Conservation (phyloP, 2,797 vertebrate species). For the Anguilla pacifica region DNA sequence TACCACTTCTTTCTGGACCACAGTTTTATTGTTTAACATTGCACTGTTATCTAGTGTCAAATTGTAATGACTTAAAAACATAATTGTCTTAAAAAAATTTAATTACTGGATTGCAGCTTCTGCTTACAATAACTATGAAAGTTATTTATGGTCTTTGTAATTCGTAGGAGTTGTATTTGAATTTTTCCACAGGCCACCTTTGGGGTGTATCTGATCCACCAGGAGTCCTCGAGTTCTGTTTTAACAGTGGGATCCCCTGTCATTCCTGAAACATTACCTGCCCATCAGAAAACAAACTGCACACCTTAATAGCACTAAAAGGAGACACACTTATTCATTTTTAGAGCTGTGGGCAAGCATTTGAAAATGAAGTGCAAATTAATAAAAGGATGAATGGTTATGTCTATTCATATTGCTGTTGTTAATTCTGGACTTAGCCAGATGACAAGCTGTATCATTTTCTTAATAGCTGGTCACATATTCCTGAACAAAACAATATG, state of each 20-base stretch:
- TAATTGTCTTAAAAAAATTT: not conserved
- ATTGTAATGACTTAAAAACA: not conserved
- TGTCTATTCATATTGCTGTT: not conserved
- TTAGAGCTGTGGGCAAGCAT: not conserved
- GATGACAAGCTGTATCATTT: too few relatives aligned
- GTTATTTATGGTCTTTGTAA: not conserved
- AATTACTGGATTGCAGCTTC: not conserved
- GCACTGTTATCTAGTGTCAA: not conserved
- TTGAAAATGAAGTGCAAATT: not conserved
- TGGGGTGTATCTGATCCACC: slow-evolving; percentile 71
- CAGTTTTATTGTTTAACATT: slow-evolving; percentile 3
- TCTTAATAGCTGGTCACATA: too few relatives aligned
- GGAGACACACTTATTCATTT: not conserved
- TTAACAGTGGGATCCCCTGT: slow-evolving; percentile 49
- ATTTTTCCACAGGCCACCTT: slow-evolving; percentile 68
- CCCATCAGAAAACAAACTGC: not conserved
- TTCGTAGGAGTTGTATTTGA: slow-evolving; percentile 10
- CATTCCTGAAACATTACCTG: slow-evolving; percentile 16
- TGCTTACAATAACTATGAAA: not conserved
- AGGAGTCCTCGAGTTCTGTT: slow-evolving; percentile 35
- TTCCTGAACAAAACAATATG: too few relatives aligned
- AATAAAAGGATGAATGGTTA: not conserved
- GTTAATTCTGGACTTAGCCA: too few relatives aligned
- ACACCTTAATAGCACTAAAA: not conserved
- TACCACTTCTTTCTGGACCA: not conserved